phyloP scores from a whole-genome alignment of 2,113 vertebrate genomes.

The Penelope pileata region DNA sequence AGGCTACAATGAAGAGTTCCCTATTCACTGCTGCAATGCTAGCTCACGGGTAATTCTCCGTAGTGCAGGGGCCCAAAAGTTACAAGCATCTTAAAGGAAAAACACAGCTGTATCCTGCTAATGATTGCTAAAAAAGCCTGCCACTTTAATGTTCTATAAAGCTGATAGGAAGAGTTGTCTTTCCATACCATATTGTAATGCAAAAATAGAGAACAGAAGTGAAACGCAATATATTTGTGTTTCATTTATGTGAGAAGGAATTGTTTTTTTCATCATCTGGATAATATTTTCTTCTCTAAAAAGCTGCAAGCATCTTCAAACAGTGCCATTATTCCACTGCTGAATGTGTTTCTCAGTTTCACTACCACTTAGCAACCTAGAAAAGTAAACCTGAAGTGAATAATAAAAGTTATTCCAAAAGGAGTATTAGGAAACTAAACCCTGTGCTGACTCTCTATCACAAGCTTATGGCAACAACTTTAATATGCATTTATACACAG shows the following conservation, averaged over 20 bases:
- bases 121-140: neutral
- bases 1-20: neutral
- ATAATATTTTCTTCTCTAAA: conserved; percentile 31
- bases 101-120: neutral
- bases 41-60: neutral
- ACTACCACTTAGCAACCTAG: neutral
- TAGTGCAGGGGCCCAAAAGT: neutral
- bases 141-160: neutral
- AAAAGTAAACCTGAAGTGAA: neutral
- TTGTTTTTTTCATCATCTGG: conserved; percentile 44
- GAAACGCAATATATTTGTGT: neutral
- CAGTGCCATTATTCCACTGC: conserved; percentile 12
- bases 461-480: conserved; percentile 22
- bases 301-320: neutral
- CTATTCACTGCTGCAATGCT: neutral
- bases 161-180: neutral
- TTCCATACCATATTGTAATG: neutral
- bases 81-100: neutral
- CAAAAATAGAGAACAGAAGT: conserved; percentile 47
- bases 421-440: conserved; percentile 16
- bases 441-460: neutral
- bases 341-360: neutral
- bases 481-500: conserved; percentile 36
- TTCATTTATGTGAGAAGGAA: neutral
- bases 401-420: neutral